These are phyloP conservation scores for Lumbricus terrestris DNA, from an alignment of 2,888 invertebrate species.

Conservation along the genomic window DNA sequence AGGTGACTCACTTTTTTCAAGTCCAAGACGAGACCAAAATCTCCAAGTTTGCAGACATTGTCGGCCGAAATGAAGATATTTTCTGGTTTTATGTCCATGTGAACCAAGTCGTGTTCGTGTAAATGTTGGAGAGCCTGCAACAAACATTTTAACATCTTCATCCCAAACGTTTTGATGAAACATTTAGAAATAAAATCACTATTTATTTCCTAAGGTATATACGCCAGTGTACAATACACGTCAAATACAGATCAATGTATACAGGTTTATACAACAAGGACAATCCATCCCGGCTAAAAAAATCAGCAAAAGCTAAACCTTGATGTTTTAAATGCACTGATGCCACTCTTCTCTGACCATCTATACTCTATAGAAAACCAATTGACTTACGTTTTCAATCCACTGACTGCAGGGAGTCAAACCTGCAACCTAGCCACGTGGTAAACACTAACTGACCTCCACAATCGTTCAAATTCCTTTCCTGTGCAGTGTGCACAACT, in stretches of 20 bases:
- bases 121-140: conserved; percentile 69
- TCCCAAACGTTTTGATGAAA: neutral
- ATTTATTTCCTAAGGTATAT: neutral
- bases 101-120: conserved; percentile 70
- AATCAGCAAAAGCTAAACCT: too few relatives aligned
- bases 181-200: neutral
- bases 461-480: too few relatives aligned
- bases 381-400: too few relatives aligned
- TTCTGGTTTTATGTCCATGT: conserved; percentile 76
- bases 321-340: too few relatives aligned
- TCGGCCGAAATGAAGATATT: conserved; percentile 72
- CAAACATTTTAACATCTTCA: conserved; percentile 28
- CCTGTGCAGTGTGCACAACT: too few relatives aligned
- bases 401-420: too few relatives aligned
- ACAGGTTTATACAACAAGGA: neutral
- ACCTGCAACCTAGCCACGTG: too few relatives aligned
- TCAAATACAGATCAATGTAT: neutral
- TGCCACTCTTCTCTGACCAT: too few relatives aligned
- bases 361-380: too few relatives aligned
- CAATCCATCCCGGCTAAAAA: too few relatives aligned
- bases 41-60: conserved; percentile 71
- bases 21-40: conserved; percentile 74
- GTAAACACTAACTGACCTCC: too few relatives aligned
- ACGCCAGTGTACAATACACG: neutral
- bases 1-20: conserved; percentile 27